Percentiles rank a stretch among this genome's conserved stretches.
phyloP scores from a whole-genome alignment of 1,140 invertebrate genomes.

The Bombus balteatus region DNA sequence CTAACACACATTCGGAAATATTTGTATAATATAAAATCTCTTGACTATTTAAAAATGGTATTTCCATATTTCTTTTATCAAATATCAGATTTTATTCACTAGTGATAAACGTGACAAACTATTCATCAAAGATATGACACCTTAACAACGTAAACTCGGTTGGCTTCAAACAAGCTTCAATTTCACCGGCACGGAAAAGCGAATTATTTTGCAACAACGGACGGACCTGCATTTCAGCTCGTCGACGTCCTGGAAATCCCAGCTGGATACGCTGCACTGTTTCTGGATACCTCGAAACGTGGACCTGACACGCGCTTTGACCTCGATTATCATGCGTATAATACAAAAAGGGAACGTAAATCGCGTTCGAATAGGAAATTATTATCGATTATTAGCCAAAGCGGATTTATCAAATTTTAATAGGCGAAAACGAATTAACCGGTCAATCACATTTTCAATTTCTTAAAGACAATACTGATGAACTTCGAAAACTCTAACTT shows the following conservation, averaged over 20 bases:
- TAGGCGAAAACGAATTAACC: too few species aligned
- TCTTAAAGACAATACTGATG: too few species aligned
- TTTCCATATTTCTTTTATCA: neutral
- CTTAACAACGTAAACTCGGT: conserved; percentile 27
- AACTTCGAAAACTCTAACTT: too few species aligned
- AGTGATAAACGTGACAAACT: neutral
- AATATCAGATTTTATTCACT: neutral
- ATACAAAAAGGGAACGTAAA: neutral
- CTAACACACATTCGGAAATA: neutral
- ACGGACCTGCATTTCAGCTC: conserved; percentile 11
- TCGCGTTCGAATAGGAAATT: conserved; percentile 10
- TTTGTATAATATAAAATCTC: too few species aligned
- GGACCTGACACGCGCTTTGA: neutral
- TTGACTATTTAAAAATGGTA: neutral
- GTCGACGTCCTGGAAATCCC: conserved; percentile 27
- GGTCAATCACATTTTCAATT: too few species aligned
- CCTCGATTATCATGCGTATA: conserved; percentile 16
- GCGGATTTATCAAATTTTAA: too few species aligned
- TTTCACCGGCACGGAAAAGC: conserved; percentile 32
- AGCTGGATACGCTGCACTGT: neutral
- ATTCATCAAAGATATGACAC: conserved; percentile 36
- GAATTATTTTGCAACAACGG: conserved; percentile 34
- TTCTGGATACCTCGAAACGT: conserved; percentile 1
- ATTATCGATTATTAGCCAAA: too few species aligned
- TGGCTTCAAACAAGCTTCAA: conserved; percentile 25